Percentiles rank a stretch among this genome's conserved stretches.
These are phyloP conservation scores for Volucella bombylans DNA, from an alignment of 2,888 invertebrate genomes.

Conservation along the genomic window DNA sequence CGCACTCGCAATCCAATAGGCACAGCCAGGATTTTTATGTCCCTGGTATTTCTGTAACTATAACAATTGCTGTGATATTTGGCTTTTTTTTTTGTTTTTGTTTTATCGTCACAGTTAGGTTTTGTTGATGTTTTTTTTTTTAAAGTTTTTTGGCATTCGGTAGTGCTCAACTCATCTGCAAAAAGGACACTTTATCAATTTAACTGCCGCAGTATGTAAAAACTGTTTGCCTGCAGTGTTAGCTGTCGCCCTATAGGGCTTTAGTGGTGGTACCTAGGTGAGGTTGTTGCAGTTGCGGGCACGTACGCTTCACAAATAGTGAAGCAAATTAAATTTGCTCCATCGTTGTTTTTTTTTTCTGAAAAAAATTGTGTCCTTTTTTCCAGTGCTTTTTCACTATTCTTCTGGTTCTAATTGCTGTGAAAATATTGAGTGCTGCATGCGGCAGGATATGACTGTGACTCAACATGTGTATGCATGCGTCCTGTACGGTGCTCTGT, in stretches of 20 bases:
- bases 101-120: conserved; percentile 1
- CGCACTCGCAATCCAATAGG: too few relatives aligned
- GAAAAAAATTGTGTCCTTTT: neutral
- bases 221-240: conserved; percentile 66
- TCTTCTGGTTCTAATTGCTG: conserved; percentile 59
- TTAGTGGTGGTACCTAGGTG: conserved; percentile 31
- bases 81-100: neutral
- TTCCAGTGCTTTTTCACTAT: neutral
- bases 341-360: conserved; percentile 35
- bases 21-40: too few relatives aligned
- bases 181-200: conserved; percentile 74
- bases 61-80: neutral
- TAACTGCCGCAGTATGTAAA: conserved; percentile 74
- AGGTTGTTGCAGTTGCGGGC: conserved; percentile 63
- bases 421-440: conserved; percentile 12
- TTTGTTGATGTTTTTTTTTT: neutral
- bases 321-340: conserved; percentile 68
- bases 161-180: conserved; percentile 67
- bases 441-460: conserved; percentile 36
- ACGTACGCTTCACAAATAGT: conserved; percentile 60
- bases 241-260: conserved; percentile 21
- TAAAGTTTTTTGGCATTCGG: conserved; percentile 37
- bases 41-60: neutral
- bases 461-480: neutral
- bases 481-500: conserved; percentile 22